Base-by-base conservation (phyloP, 2,888 invertebrate species). In the Leptopilina drosophilae region DNA sequence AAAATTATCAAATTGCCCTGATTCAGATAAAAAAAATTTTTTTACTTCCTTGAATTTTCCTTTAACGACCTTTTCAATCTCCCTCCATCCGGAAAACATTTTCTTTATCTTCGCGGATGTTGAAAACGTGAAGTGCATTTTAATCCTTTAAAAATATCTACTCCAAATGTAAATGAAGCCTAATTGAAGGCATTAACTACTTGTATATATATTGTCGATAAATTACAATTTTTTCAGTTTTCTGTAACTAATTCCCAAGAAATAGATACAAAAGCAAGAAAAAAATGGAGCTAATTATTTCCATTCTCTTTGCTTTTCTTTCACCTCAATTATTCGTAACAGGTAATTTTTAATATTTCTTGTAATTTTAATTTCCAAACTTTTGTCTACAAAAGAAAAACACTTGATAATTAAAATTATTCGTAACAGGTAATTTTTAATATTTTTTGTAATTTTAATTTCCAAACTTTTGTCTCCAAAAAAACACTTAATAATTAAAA, bases 101-200 rank as follows among this genome's bases (percentile, higher is more conserved):
- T 56, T 46, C 12, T 14, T 73, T 73, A 73, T 73, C 56, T 33
- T 33, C 15, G 53, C 53, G 73, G 73, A 73, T 73, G 53, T n/a
- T 40, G 14, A n/a, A 9, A 26, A 56, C 73, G 73, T 73, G 73
- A 73, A 73, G 14, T 56, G 73, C 8, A 73, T 73, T n/a, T 73
- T 56, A 73, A 73, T n/a, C 8, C 12, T 56, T 56, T 33, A 62
- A 33, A 33, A 33, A n/a, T 73, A 73, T 73, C 73, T 56, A 20
- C 9, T 73, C 56, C 56, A 56, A 33, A 73, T 73, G 73, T 33
- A 56, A 73, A 73, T 73, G 33, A n/a, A 73, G 14, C n/a, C 56
- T 73, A 56, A 73, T 56, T 73, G 56, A 33, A 26, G 56, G 15
- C 5, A 12, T 26, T 56, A 56, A 56, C 9, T 4, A n/a, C 56